Base-by-base conservation (phyloP, 2,888 invertebrate genomes). In the Heliconius aoede region DNA sequence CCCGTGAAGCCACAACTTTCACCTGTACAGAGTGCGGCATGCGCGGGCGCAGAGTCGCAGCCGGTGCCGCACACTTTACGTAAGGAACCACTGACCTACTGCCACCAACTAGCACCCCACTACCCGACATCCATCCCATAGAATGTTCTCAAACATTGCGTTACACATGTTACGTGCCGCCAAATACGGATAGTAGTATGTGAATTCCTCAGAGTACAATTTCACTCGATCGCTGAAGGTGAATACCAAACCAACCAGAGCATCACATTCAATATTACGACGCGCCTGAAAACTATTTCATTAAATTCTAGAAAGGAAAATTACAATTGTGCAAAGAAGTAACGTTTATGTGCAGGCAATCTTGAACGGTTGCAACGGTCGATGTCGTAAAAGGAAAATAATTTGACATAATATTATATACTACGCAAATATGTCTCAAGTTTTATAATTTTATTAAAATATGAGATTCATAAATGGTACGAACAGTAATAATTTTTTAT, bases 81-180 rank as follows among this genome's bases (percentile, higher is more conserved):
- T 91, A 94, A 94, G 92, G 90, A 89, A 91, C 92, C 90, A 91
- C 90, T 93, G 94, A 94, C 94, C 94, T 92, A 93, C 89, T 93
- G 93, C 89, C 93, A 89, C 88, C 88, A 86, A 87, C 75, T 77
- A 80, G 83, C 84, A 88, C 90, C 87, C 88, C 89, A 88, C 89
- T 84, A 84, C 84, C 83, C 85, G 76, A 84, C 85, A 83, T 82
- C 83, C 84, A 87, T 88, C 83, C 84, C 84, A 83, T 84, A 83
- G 85, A 86, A 85, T 81, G 84, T 88, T 88, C 86, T 83, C 84
- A 84, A 86, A 84, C 82, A 84, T 88, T 88, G 84, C 88, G 86
- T 85, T 87, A 88, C 82, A 80, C 69, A 78, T 81, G 81, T 82
- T 82, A 82, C 83, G 82, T 82, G 79, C 80, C 69, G 61, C 74